phyloP scores from a whole-genome alignment of 2,113 vertebrate species.

The Aix galericulata region DNA sequence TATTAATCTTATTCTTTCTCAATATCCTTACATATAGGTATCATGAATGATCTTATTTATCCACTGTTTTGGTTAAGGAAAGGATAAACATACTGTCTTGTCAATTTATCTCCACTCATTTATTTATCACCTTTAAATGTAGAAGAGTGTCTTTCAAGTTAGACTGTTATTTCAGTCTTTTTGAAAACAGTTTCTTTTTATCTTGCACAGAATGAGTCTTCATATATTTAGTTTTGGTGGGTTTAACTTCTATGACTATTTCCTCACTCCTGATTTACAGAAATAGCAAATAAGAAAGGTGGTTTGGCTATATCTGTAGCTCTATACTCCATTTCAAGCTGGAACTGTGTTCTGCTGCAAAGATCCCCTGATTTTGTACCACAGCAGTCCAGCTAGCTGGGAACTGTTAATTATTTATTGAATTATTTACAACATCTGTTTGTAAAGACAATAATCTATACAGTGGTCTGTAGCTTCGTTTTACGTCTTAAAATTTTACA shows the following conservation, averaged over 20 bases:
- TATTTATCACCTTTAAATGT: neutral
- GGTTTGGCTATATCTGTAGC: neutral
- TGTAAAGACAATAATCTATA: neutral
- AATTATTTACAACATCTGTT: neutral
- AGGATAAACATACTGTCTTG: neutral
- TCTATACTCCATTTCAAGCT: neutral
- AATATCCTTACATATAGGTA: neutral
- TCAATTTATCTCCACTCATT: neutral
- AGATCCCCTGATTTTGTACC: neutral
- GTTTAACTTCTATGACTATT: neutral
- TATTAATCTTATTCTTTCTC: neutral
- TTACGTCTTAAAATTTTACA: conserved; percentile 18
- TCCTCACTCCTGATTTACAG: neutral
- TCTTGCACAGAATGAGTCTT: neutral
- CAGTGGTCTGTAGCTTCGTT: neutral
- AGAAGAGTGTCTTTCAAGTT: neutral
- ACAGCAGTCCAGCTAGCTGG: neutral
- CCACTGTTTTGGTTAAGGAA: neutral
- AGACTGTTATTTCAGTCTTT: neutral
- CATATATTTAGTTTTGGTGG: neutral
- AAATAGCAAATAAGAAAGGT: neutral
- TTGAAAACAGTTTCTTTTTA: neutral
- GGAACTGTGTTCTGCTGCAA: neutral
- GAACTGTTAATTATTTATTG: neutral
- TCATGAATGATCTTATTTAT: neutral